Evolutionary conservation across 2,797 vertebrate species (phyloP).

Genomic region (Botia kubotai): DNA sequence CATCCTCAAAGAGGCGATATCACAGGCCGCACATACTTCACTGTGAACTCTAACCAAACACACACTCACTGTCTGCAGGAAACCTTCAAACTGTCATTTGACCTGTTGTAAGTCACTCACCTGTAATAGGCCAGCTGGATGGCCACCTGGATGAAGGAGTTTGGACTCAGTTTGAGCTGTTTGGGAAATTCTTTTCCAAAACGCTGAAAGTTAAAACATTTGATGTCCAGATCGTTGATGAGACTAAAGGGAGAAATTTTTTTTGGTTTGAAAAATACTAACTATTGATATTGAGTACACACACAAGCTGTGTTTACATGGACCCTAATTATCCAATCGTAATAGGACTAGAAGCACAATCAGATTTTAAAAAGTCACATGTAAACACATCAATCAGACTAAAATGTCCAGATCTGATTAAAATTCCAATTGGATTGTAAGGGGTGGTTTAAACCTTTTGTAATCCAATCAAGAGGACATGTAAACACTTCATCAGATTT

Average conservation of each 20-base stretch:
- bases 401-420: no score
- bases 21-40: slow-evolving; percentile 77
- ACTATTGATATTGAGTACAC: background rate
- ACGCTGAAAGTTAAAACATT: slow-evolving; percentile 82
- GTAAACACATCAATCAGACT: no score
- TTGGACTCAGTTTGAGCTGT: slow-evolving; percentile 77
- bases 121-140: slow-evolving; percentile 84
- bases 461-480: no score
- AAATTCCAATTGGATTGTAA: no score
- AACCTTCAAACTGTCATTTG: background rate
- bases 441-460: no score
- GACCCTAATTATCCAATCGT: no score
- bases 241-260: slow-evolving; percentile 68
- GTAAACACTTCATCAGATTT: no score
- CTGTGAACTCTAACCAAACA: slow-evolving; percentile 75
- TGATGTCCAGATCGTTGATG: slow-evolving; percentile 85
- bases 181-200: slow-evolving; percentile 85
- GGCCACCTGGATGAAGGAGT: slow-evolving; percentile 83
- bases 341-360: no score
- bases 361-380: no score
- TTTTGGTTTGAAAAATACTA: background rate
- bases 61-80: background rate
- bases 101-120: slow-evolving; percentile 50
- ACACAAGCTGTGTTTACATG: background rate
- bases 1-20: slow-evolving; percentile 80